A percentile compares a stretch with the other conserved stretches of the same genome.
Evolutionary conservation across 2,797 vertebrate genomes (phyloP).

Genomic region (Cuculus canorus): DNA sequence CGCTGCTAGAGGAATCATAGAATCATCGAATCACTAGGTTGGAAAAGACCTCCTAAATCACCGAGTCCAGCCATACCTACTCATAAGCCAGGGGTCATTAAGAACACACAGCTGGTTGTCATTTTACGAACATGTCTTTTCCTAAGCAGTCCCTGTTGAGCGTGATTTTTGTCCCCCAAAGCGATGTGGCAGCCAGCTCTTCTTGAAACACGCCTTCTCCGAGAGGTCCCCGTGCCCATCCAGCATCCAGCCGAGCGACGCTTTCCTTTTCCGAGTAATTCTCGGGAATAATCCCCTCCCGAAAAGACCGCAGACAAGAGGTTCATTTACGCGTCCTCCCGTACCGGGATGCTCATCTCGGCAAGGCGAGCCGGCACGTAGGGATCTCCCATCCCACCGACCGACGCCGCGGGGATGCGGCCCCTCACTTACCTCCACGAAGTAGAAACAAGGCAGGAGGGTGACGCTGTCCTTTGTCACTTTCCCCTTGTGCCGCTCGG

Average conservation of each 20-base stretch:
- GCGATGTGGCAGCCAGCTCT: not conserved
- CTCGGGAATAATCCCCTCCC: not conserved
- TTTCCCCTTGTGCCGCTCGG: conserved; percentile 86
- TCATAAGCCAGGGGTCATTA: not conserved
- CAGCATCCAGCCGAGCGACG: not conserved
- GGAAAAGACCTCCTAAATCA: too few species aligned
- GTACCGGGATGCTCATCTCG: not conserved
- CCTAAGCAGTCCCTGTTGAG: not conserved
- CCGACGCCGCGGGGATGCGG: accelerated
- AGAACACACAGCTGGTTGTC: not conserved
- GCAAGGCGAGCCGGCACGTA: not conserved
- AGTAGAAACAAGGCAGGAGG: conserved; percentile 96
- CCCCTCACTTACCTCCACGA: conserved; percentile 94
- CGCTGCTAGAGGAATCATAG: too few species aligned
- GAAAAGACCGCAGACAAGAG: not conserved
- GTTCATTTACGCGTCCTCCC: not conserved
- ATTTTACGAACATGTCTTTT: not conserved
- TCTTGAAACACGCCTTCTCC: conserved; percentile 67
- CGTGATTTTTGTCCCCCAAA: not conserved
- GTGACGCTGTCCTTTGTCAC: conserved; percentile 94
- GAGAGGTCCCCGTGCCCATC: not conserved
- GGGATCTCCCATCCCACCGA: not conserved
- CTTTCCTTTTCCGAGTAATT: not conserved
- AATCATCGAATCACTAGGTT: too few species aligned
- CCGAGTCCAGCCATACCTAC: too few species aligned